A percentile compares a stretch with the other conserved stretches of the same genome.
phyloP scores from a whole-genome alignment of 2,797 vertebrate species.

The Squalus acanthias region DNA sequence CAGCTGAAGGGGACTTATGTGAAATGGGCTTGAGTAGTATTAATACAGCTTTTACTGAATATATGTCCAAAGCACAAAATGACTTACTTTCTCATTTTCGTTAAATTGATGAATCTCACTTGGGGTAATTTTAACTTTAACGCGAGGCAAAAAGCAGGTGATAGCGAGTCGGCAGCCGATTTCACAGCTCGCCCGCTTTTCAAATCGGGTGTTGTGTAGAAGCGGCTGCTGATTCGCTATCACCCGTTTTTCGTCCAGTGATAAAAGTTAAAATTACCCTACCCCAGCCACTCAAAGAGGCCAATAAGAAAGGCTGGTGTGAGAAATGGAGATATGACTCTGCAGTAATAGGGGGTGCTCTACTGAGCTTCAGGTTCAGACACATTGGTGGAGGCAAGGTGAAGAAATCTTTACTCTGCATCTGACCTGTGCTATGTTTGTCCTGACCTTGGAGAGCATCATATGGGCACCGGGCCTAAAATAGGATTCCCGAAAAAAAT shows the following conservation, averaged over 20 bases:
- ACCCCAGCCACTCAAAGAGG: neutral
- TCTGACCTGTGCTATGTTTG: neutral
- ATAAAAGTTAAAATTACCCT: neutral
- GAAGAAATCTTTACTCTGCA: neutral
- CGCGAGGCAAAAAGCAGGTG: neutral
- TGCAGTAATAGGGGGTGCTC: neutral
- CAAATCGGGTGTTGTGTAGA: neutral
- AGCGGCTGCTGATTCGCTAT: neutral
- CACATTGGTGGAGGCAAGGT: neutral
- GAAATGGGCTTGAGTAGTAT: neutral
- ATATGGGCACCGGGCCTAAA: neutral
- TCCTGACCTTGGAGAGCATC: neutral
- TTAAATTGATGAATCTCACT: neutral
- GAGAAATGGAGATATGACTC: neutral
- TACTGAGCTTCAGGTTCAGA: neutral
- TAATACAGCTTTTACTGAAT: neutral
- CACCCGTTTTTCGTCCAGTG: neutral
- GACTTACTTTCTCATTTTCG: neutral
- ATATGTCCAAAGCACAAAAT: neutral
- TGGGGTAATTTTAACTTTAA: neutral
- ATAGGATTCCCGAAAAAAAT: neutral
- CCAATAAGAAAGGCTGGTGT: neutral
- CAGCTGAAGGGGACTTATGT: neutral
- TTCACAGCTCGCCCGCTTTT: neutral
- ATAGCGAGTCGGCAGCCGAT: neutral